phyloP scores from a whole-genome alignment of 2,113 vertebrate genomes.

The Nothoprocta perdicaria region DNA sequence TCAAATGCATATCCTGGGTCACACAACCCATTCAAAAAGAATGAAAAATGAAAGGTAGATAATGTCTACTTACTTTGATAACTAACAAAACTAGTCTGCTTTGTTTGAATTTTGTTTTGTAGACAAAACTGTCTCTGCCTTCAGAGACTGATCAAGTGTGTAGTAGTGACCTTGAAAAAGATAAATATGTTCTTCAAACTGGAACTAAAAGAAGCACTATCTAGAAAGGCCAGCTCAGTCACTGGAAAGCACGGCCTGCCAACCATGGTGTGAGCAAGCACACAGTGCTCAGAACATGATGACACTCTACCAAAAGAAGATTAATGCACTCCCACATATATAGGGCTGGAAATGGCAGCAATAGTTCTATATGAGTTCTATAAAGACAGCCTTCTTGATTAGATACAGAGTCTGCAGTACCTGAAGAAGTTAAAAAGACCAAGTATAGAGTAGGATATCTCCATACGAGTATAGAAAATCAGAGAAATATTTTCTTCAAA shows the following conservation, averaged over 20 bases:
- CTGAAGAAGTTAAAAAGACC: neutral
- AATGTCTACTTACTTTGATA: neutral
- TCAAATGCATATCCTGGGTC: neutral
- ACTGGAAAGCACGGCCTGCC: neutral
- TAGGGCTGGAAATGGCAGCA: constrained; percentile 37
- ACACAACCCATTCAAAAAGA: neutral
- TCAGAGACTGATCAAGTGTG: neutral
- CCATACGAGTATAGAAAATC: neutral
- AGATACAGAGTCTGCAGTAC: neutral
- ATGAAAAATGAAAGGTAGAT: neutral
- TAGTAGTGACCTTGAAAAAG: neutral
- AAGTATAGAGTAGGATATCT: neutral
- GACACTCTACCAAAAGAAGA: constrained; percentile 70
- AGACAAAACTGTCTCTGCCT: neutral
- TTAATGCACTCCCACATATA: constrained; percentile 62
- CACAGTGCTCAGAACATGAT: constrained; percentile 40
- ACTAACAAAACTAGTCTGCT: neutral
- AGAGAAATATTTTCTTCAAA: neutral
- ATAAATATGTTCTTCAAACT: neutral
- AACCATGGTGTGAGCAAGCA: neutral
- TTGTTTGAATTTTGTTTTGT: too few species aligned
- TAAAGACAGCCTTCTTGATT: constrained; percentile 38
- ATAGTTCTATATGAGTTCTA: constrained; percentile 44
- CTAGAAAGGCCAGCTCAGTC: constrained; percentile 28
- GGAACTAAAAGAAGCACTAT: neutral